Evolutionary conservation across 2,888 invertebrate genomes (phyloP), one percentile per base, ranked within the genome.

Genomic region (Thelaira solivaga): DNA sequence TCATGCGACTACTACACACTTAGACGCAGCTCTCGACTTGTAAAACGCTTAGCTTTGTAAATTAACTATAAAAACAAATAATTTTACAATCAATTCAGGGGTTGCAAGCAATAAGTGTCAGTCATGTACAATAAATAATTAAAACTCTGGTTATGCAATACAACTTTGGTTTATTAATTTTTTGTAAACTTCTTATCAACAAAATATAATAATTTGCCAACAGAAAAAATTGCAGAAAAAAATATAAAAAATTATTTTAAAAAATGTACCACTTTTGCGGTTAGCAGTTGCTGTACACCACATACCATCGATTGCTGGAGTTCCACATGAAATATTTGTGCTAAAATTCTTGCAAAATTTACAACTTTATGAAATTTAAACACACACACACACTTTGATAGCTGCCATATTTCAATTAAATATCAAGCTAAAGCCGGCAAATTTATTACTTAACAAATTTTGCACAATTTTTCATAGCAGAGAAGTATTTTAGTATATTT

Each of bases 261-360:
- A 64, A 24, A 43, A 29, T 55, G 55, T 55, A 34, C 34, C 10
- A 43, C 24, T 55, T 8, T 18, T 67, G 67, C 4, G 67, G 55
- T 53, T 67, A 31, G 16, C 41, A 29, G 64, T 31, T 29, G 34
- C 24, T 45, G 3, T 43, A 36, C 43, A 55, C 16, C 43, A 36
- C 43, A 55, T 22, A 67, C 43, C 34, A 34, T 22, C 29, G 13
- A 29, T 43, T 16, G 43, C 31, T 53, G 29, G 24, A n/a, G 16
- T 39, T 26, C 36, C 18, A 13, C n/a, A 51, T 10, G 10, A 10
- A 29, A 29, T 29, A 10, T 36, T 26, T 16, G 1, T 36, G 18
- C 10, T 6, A 20, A 18, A 18, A 20, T 20, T 47, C 29, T 36
- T 36, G 16, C 16, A 39, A 29, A 11, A 64, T 51, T 64, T 51